phyloP scores from a whole-genome alignment of 2,113 vertebrate genomes.

The Notothenia rossii region DNA sequence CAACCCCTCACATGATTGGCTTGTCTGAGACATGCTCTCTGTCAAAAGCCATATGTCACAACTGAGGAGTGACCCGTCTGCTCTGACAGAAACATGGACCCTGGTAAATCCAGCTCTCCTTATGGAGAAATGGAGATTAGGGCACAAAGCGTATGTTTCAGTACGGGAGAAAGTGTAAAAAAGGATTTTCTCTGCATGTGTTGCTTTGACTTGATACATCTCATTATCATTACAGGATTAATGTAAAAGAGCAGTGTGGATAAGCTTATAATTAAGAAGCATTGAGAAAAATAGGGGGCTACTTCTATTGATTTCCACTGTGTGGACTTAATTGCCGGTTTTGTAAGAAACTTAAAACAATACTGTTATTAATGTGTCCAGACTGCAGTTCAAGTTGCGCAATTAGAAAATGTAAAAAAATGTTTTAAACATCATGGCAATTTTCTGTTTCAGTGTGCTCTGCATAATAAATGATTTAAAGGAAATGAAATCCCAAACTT shows the following conservation, averaged over 20 bases:
- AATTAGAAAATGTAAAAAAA: background rate
- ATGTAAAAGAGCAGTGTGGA: conserved; percentile 18
- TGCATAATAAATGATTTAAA: background rate
- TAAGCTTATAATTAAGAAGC: conserved; percentile 1
- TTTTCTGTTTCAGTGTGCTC: background rate
- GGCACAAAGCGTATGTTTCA: conserved; percentile 50
- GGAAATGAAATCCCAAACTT: background rate
- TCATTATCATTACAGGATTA: conserved; percentile 45
- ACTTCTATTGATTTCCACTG: background rate
- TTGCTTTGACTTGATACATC: conserved; percentile 45
- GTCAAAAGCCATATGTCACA: conserved; percentile 83
- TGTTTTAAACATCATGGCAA: background rate
- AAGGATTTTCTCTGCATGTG: conserved; percentile 21
- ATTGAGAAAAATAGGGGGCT: background rate
- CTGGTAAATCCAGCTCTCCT: conserved; percentile 60
- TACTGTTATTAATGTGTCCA: background rate
- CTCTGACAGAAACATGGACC: conserved; percentile 37
- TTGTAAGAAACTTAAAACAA: background rate
- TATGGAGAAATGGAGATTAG: conserved; percentile 66
- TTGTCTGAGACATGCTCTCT: conserved; percentile 71
- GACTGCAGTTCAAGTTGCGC: background rate
- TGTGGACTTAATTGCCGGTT: background rate
- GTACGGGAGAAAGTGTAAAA: conserved; percentile 70
- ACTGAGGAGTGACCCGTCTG: conserved; percentile 55
- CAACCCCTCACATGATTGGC: conserved; percentile 68